Evolutionary conservation across 2,113 vertebrate species (phyloP).

Genomic region (crab-eating macaque (Macaca fascicularis)): DNA sequence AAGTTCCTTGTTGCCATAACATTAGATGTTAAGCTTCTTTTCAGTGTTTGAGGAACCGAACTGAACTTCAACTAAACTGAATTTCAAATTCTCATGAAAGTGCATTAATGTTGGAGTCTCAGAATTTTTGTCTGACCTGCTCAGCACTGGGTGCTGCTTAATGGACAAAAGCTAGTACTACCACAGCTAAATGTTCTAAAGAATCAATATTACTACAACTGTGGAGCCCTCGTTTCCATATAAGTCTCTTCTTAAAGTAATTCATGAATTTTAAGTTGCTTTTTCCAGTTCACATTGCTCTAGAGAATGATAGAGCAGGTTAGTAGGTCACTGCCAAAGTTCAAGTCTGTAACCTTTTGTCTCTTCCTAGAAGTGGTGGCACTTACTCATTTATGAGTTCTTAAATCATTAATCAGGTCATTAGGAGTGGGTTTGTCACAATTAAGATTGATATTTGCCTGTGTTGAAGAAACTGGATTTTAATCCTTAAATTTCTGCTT

Average conservation of each 20-base stretch:
- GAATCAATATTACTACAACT: not conserved
- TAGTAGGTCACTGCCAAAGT: slow-evolving; percentile 38
- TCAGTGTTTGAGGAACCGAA: not conserved
- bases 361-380: not conserved
- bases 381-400: slow-evolving; percentile 24
- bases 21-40: not conserved
- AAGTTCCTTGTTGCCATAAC: not conserved
- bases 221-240: slow-evolving; percentile 41
- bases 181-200: slow-evolving; percentile 7
- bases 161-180: slow-evolving; percentile 38
- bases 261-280: slow-evolving; percentile 22
- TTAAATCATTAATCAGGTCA: slow-evolving; percentile 18
- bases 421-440: not conserved
- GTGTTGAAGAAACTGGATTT: not conserved
- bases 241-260: slow-evolving; percentile 46
- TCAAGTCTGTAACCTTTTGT: slow-evolving; percentile 6
- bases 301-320: not conserved
- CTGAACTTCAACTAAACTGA: not conserved
- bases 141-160: slow-evolving; percentile 35
- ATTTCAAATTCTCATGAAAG: slow-evolving; percentile 49
- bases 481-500: not conserved
- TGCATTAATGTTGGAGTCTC: slow-evolving; percentile 47
- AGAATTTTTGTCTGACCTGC: slow-evolving; percentile 52
- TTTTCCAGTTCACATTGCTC: slow-evolving; percentile 3
- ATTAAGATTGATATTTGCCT: slow-evolving; percentile 32